These are phyloP conservation scores for Argynnis bischoffii DNA, from an alignment of 2,888 invertebrate species.

Conservation along the genomic window DNA sequence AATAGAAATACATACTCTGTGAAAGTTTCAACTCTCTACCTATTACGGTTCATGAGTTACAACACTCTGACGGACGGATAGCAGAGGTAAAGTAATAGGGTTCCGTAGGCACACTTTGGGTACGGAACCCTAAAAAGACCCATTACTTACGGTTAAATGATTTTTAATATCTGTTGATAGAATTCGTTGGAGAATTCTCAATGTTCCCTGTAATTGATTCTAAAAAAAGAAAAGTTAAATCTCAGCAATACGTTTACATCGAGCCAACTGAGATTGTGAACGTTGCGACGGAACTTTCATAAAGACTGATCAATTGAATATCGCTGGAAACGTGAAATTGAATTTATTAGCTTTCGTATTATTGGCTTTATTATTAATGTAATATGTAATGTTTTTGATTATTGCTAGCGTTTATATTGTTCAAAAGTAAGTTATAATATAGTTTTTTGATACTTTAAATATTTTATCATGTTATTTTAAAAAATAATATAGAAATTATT, in stretches of 20 bases:
- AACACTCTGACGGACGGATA: too few relatives aligned
- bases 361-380: slow-evolving; percentile 28
- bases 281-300: slow-evolving; percentile 53
- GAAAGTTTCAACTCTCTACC: too few relatives aligned
- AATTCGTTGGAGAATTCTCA: slow-evolving; percentile 24
- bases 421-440: too few relatives aligned
- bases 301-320: slow-evolving; percentile 52
- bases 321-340: slow-evolving; percentile 56
- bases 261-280: slow-evolving; percentile 31
- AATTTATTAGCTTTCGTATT: slow-evolving; percentile 49
- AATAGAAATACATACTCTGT: too few relatives aligned
- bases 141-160: slow-evolving; percentile 21
- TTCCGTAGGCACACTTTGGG: not conserved
- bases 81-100: too few relatives aligned
- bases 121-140: slow-evolving; percentile 1
- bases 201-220: slow-evolving; percentile 55
- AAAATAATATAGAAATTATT: too few relatives aligned
- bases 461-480: too few relatives aligned
- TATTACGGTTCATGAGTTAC: too few relatives aligned
- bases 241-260: slow-evolving; percentile 34
- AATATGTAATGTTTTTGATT: not conserved
- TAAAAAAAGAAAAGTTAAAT: slow-evolving; percentile 46
- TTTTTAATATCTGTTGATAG: slow-evolving; percentile 25
- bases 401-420: too few relatives aligned
- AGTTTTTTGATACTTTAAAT: too few relatives aligned